Conservation (phyloP, 2,888 invertebrate genomes). For the Epinotia bilunana region DNA sequence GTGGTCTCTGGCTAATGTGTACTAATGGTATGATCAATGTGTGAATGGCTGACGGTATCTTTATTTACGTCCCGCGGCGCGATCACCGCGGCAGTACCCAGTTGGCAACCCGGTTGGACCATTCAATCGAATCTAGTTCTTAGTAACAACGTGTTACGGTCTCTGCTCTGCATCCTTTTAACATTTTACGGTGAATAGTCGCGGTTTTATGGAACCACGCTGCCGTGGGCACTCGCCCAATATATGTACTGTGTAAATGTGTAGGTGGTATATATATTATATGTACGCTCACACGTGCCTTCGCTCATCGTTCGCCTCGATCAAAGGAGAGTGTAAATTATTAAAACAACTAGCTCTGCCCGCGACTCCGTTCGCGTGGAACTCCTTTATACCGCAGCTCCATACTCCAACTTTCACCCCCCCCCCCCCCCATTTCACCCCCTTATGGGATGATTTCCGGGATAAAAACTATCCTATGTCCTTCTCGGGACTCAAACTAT, state of each 20-base stretch:
- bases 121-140: constrained; percentile 12
- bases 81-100: constrained; percentile 16
- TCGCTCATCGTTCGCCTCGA: constrained; percentile 1
- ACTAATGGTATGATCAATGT: constrained; percentile 47
- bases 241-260: constrained; percentile 7
- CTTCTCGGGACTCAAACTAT: too few species aligned
- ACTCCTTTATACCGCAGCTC: too few species aligned
- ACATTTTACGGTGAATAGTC: constrained; percentile 23
- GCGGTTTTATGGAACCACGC: constrained; percentile 31
- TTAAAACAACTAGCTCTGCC: too few species aligned
- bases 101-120: constrained; percentile 6
- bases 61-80: constrained; percentile 53
- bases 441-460: too few species aligned
- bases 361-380: too few species aligned
- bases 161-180: neutral
- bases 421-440: too few species aligned
- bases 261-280: constrained; percentile 1
- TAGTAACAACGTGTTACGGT: neutral
- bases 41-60: constrained; percentile 63
- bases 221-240: constrained; percentile 17
- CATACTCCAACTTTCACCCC: too few species aligned
- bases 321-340: neutral
- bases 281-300: neutral
- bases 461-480: too few species aligned
- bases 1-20: constrained; percentile 55